These are phyloP conservation scores for Dromas ardeola DNA, from an alignment of 2,113 vertebrate species.

Conservation along the genomic window DNA sequence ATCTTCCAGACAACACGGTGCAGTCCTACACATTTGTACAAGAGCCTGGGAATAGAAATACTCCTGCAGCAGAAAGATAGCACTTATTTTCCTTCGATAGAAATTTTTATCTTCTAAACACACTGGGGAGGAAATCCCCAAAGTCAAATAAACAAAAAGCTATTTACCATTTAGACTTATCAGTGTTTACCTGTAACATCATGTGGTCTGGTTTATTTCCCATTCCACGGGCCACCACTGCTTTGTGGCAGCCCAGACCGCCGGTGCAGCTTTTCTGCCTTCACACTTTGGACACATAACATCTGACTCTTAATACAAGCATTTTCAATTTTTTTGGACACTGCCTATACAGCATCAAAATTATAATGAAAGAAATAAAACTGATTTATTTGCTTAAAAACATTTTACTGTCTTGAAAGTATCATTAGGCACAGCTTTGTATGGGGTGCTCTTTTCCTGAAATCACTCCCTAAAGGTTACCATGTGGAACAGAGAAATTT, in stretches of 20 bases:
- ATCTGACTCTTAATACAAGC: neutral
- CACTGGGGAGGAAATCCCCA: neutral
- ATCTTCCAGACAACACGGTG: neutral
- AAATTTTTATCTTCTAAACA: conserved; percentile 6
- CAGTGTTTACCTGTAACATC: conserved; percentile 2
- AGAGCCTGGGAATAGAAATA: neutral
- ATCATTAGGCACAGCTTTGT: neutral
- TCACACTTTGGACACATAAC: neutral
- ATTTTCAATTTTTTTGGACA: neutral
- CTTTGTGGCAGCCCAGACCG: neutral
- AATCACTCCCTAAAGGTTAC: neutral
- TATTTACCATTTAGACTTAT: conserved; percentile 31
- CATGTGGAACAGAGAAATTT: neutral
- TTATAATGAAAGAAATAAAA: neutral
- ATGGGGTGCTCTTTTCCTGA: neutral
- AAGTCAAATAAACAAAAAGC: conserved; percentile 45
- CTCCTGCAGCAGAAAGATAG: conserved; percentile 32
- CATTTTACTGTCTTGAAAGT: neutral
- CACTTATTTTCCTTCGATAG: neutral
- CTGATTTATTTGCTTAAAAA: neutral
- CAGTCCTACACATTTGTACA: neutral
- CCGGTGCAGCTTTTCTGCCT: neutral
- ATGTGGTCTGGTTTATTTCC: neutral
- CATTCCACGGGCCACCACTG: neutral
- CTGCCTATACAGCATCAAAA: neutral